Conservation (phyloP, 2,113 vertebrate species). For the Pseudopodoces humilis region DNA sequence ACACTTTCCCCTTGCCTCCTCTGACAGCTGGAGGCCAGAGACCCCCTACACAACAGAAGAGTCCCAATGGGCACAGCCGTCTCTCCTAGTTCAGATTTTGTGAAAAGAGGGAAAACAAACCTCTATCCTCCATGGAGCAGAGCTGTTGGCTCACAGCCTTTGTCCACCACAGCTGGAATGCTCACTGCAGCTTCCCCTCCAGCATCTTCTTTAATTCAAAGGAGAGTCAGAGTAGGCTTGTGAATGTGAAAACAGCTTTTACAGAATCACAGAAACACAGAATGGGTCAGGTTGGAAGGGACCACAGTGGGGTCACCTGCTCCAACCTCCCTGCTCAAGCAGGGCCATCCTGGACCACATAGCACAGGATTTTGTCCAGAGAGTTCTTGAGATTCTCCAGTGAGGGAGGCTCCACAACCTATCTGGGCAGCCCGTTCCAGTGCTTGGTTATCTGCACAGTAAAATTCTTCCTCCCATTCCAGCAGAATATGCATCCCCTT, state of each 20-base stretch:
- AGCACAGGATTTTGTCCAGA: not conserved
- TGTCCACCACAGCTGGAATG: not conserved
- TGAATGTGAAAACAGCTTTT: not conserved
- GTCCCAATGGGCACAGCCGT: not conserved
- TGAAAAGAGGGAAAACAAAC: not conserved
- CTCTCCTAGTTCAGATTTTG: not conserved
- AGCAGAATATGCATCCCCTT: no score
- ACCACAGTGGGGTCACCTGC: not conserved
- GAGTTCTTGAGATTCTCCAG: not conserved
- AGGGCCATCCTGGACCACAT: not conserved
- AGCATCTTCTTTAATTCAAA: not conserved
- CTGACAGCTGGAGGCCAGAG: not conserved
- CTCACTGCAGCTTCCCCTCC: not conserved
- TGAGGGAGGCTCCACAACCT: fast-evolving
- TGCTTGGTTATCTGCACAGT: fast-evolving
- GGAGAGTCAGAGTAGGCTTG: not conserved
- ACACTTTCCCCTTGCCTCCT: not conserved
- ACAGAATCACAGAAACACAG: not conserved
- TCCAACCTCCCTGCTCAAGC: not conserved
- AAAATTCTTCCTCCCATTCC: fast-evolving
- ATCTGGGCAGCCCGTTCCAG: not conserved
- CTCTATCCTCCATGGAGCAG: not conserved
- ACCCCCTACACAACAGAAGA: not conserved
- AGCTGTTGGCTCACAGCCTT: not conserved
- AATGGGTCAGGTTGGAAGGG: not conserved